Evolutionary conservation across 2,888 invertebrate species (phyloP).

Genomic region (Caenorhabditis afra): DNA sequence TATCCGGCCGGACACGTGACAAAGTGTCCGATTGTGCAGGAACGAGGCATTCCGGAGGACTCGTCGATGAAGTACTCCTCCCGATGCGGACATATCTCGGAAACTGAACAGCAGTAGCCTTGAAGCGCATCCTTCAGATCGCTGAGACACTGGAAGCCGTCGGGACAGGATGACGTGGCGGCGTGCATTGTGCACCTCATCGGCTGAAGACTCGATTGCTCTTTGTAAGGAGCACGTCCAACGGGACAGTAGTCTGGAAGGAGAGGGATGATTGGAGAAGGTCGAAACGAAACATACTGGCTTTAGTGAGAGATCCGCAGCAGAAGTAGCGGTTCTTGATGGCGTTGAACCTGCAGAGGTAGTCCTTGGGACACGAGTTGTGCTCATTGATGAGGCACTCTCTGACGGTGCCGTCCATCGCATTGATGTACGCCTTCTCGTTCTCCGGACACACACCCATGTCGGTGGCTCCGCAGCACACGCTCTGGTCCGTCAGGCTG

Average conservation of each 20-base stretch:
- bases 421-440: constrained; percentile 77
- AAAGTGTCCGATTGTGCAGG: constrained; percentile 72
- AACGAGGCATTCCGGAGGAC: constrained; percentile 70
- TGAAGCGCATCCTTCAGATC: constrained; percentile 71
- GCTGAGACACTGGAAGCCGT: constrained; percentile 70
- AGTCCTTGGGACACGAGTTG: constrained; percentile 71
- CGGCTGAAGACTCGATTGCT: constrained; percentile 66
- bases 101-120: constrained; percentile 72
- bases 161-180: constrained; percentile 69
- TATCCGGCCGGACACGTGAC: constrained; percentile 71
- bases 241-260: constrained; percentile 70
- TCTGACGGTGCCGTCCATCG: constrained; percentile 70
- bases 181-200: constrained; percentile 73
- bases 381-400: constrained; percentile 74
- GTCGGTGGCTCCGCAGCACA: constrained; percentile 76
- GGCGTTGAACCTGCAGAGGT: constrained; percentile 73
- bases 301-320: constrained; percentile 68
- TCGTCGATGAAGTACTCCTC: constrained; percentile 74
- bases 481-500: constrained; percentile 67
- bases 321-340: constrained; percentile 73
- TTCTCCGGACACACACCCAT: constrained; percentile 74
- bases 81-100: constrained; percentile 72
- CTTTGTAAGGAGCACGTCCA: constrained; percentile 72
- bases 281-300: constrained; percentile 18
- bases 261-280: background rate